These are phyloP conservation scores for Zhuqinia jingwanae DNA, from an alignment of 2,888 invertebrate species.

Conservation along the genomic window DNA sequence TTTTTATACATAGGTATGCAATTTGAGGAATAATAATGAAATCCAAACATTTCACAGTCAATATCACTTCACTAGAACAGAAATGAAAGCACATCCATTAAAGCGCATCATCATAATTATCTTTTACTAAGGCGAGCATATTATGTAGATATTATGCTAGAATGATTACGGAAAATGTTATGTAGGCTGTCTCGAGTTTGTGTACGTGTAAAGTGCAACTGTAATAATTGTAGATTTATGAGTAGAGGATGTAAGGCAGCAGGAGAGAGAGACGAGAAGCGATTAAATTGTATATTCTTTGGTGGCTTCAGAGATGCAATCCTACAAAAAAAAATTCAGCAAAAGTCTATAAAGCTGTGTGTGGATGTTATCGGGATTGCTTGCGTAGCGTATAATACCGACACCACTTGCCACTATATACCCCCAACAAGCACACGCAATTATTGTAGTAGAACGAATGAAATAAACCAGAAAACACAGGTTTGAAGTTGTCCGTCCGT, in stretches of 20 bases:
- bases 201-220: slow-evolving; percentile 8
- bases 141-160: slow-evolving; percentile 34
- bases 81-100: slow-evolving; percentile 38
- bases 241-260: slow-evolving; percentile 29
- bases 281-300: slow-evolving; percentile 19
- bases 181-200: background rate
- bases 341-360: background rate
- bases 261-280: slow-evolving; percentile 14
- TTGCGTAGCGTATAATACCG: background rate
- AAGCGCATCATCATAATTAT: background rate
- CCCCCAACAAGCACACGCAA: slow-evolving; percentile 30
- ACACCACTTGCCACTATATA: background rate
- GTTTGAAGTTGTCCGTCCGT: slow-evolving; percentile 42
- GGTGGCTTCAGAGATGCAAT: slow-evolving; percentile 15
- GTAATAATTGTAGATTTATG: slow-evolving; percentile 28
- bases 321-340: slow-evolving; percentile 6
- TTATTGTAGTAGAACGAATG: slow-evolving; percentile 41
- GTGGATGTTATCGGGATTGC: background rate
- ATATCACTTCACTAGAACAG: slow-evolving; percentile 51
- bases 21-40: slow-evolving; percentile 27
- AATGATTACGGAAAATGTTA: background rate
- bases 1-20: background rate
- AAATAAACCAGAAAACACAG: slow-evolving; percentile 40
- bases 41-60: slow-evolving; percentile 38
- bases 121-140: background rate